Evolutionary conservation across 2,113 vertebrate genomes (phyloP), one percentile per base, ranked within the genome.

Genomic region (Heliornis fulica): DNA sequence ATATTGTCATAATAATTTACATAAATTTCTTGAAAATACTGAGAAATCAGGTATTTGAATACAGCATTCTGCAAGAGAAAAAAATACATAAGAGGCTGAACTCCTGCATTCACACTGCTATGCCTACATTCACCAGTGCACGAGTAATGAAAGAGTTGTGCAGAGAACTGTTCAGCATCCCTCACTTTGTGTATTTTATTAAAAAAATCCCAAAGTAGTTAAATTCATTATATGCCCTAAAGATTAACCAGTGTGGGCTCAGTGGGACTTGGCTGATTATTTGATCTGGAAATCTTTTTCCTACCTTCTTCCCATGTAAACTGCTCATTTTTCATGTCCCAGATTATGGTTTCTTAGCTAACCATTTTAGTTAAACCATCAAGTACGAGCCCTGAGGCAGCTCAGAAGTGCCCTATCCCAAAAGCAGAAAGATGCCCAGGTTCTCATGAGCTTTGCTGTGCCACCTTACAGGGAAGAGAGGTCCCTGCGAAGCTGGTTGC

Each of bases 331-430:
- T 50, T 70, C 45, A 13, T 14, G 43, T 6, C 19, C 50, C 4
- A 0, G 0, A 2, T 2, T 6, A 19, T 32, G 50, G 15, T 1
- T 15, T 59, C 29, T 3, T 8, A 29, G 48, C 45, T 34, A 21
- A 40, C 25, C 8, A 1, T 11, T n/a, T 64, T 2, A 32, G 10
- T 50, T n/a, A 38, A 81, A 36, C 6, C 3, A 2, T 3, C 18
- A 41, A 10, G 15, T 7, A 12, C 7, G 46, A 87, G 43, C 29
- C 11, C 38, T 40, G 23, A 40, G 43, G 41, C 50, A 63, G 50
- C 60, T 65, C 51, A 25, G 6, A 74, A 32, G 20, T 45, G 45
- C 40, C 25, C 57, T 60, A 3, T 13, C 25, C 40, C 29, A 25
- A 48, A 41, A 36, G 54, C 45, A 54, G 50, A 29, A 26, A 7